Evolutionary conservation across 2,888 invertebrate species (phyloP).

Genomic region (Anorthoa munda): DNA sequence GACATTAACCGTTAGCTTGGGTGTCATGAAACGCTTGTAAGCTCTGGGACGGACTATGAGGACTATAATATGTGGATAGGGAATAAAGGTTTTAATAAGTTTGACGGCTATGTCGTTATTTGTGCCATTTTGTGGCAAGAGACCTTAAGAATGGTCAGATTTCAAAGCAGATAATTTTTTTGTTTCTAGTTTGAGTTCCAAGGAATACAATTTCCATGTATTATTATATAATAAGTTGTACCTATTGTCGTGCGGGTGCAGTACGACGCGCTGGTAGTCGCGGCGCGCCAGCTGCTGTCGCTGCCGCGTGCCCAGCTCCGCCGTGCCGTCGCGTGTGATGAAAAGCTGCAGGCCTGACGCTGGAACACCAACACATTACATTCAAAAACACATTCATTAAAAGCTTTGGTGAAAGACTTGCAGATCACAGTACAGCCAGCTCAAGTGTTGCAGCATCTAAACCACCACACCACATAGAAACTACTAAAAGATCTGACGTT

Average conservation of each 20-base stretch:
- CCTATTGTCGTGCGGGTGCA: conserved; percentile 86
- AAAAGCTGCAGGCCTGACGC: conserved; percentile 97
- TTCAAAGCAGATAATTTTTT: no score
- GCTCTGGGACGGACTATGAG: not conserved
- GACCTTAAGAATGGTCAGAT: no score
- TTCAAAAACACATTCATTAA: not conserved
- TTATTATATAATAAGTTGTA: conserved; percentile 27
- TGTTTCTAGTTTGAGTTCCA: not conserved
- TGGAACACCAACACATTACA: conserved; percentile 75
- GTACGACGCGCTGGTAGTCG: conserved; percentile 86
- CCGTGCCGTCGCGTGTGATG: conserved; percentile 97
- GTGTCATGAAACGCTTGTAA: not conserved
- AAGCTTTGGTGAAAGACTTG: no score
- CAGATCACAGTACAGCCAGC: not conserved
- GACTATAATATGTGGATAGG: no score
- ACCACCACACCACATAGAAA: no score
- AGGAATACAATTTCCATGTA: no score
- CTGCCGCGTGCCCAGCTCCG: conserved; percentile 96
- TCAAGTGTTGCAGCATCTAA: no score
- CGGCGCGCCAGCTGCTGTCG: conserved; percentile 92
- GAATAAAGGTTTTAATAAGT: not conserved
- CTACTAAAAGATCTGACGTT: no score
- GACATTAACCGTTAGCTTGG: not conserved
- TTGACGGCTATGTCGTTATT: not conserved
- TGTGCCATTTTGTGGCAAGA: no score